Evolutionary conservation across 2,797 vertebrate species (phyloP).

Genomic region (Numenius phaeopus): DNA sequence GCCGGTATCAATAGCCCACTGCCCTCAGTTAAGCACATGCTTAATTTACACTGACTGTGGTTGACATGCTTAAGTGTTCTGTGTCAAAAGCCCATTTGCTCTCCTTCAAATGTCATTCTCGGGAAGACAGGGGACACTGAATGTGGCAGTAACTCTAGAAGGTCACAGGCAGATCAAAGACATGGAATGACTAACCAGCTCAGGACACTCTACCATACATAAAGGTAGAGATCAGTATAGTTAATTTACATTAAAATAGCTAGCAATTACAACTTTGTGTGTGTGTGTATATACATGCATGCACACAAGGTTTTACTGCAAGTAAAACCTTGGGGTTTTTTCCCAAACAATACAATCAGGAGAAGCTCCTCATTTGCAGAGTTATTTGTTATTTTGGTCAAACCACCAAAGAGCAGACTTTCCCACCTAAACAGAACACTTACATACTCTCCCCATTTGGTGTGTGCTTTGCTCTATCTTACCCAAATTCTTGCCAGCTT

Average conservation of each 20-base stretch:
- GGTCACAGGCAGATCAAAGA: not conserved
- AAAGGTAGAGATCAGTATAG: not conserved
- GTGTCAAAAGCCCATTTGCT: not conserved
- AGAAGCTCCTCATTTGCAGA: not conserved
- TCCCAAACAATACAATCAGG: not conserved
- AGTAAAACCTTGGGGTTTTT: not conserved
- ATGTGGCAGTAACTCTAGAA: not conserved
- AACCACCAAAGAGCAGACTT: no score
- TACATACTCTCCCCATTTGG: not conserved
- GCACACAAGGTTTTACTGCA: not conserved
- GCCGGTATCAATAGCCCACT: fast-evolving
- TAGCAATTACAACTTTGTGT: not conserved
- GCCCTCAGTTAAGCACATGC: not conserved
- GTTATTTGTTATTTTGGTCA: not conserved
- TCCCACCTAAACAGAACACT: not conserved
- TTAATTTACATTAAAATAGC: not conserved
- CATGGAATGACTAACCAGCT: not conserved
- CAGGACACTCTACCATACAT: not conserved
- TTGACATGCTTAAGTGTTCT: not conserved
- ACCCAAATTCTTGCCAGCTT: not conserved
- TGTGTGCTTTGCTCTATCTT: not conserved
- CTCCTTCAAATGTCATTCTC: not conserved
- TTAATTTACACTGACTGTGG: not conserved
- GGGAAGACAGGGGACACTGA: not conserved
- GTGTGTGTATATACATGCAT: not conserved